Evolutionary conservation across 1,140 invertebrate species (phyloP), one percentile per base, ranked within the genome.

Genomic region (Amyelois transitella): DNA sequence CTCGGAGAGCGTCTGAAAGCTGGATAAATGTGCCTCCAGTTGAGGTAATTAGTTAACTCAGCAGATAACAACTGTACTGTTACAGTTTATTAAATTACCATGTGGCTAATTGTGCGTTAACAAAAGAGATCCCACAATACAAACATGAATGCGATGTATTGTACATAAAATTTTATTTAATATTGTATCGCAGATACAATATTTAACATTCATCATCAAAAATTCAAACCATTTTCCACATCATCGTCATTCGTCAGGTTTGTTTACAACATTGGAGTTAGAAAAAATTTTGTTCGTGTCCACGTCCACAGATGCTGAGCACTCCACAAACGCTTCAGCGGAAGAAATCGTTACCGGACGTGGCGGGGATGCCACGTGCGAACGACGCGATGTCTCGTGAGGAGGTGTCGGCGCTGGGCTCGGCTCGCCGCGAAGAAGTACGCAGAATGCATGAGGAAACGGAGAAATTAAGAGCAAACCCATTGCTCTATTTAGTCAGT

Each of bases 281-380:
- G 22, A 8, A 8, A 8, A 24, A 24, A 24, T 24, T 24, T 24
- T 5, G 22, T 24, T 5, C 3, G 3, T 24, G 22, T 24, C 8
- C 19, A 10, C 21, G 2, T 69, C 89, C 60, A 58, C 90, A 94
- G 93, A 92, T 91, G 80, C 85, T 93, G 73, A 93, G 93, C 72
- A 91, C 91, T 57, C 90, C 91, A 65, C 90, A 92, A 72, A 91
- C 93, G 68, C 88, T 96, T 69, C 94, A 96, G 90, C 90, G 96
- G 69, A 97, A 98, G 90, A 97, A 98, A 90, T 96, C 97, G 71
- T 91, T 99, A 88, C 98, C 98, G 17, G 97, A 99, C 87, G 95
- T 94, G 75, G 95, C 94, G 59, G 93, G 92, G 52, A 91, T 96
- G 77, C 94, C 95, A 19, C 91, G 91, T 53, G 91, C 93, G 56